phyloP scores from a whole-genome alignment of 2,113 vertebrate genomes.

The Donacobius atricapilla region DNA sequence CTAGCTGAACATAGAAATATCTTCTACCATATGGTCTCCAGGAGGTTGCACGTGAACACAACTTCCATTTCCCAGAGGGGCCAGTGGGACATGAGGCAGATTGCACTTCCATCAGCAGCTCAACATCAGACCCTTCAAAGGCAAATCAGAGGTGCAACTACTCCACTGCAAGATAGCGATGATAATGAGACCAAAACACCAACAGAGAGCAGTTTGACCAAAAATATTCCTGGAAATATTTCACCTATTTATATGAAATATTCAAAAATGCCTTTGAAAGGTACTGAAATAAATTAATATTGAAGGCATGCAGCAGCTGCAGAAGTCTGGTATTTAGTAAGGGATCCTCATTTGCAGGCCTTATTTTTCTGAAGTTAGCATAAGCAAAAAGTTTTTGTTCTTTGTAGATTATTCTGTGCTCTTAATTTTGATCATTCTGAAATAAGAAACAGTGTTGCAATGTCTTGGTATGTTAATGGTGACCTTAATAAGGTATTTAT shows the following conservation, averaged over 20 bases:
- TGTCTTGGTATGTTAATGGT: neutral
- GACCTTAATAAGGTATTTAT: constrained; percentile 9
- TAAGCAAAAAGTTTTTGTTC: neutral
- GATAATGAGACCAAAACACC: neutral
- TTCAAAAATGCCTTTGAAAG: neutral
- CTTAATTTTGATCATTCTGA: constrained; percentile 14
- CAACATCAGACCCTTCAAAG: neutral
- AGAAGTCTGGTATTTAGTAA: neutral
- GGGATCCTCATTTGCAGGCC: neutral
- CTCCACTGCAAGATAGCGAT: rapidly evolving
- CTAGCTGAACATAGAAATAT: neutral
- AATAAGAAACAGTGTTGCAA: constrained; percentile 35
- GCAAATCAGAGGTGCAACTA: neutral
- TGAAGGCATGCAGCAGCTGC: neutral
- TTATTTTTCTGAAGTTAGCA: neutral
- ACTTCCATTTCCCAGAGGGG: neutral
- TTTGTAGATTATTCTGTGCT: neutral
- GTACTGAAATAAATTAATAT: neutral
- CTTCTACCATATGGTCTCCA: neutral
- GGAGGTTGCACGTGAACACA: neutral
- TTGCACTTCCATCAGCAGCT: neutral
- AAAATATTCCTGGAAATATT: neutral
- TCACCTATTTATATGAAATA: neutral
- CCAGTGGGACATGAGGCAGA: rapidly evolving
- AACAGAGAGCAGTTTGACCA: neutral